Percentiles rank a stretch among this genome's conserved stretches.
Conservation (phyloP, 2,888 invertebrate species). For the Eupithecia dodoneata region DNA sequence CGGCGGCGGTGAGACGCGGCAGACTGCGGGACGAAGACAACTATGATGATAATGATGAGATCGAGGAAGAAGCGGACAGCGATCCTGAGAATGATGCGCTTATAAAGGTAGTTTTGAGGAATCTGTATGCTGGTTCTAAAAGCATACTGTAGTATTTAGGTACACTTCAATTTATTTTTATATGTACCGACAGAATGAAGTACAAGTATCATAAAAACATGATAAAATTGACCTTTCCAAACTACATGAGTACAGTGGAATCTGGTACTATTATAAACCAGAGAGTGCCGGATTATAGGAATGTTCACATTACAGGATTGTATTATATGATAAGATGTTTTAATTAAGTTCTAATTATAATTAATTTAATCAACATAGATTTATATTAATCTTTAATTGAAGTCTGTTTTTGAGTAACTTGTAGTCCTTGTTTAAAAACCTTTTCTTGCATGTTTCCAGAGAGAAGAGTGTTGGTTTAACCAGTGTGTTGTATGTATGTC, state of each 20-base stretch:
- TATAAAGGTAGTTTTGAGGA: conserved; percentile 86
- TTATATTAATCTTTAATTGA: too few species aligned
- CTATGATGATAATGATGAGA: conserved; percentile 65
- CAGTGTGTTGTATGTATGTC: background rate
- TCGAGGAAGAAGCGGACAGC: conserved; percentile 82
- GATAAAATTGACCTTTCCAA: background rate
- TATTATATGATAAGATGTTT: too few species aligned
- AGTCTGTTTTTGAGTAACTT: too few species aligned
- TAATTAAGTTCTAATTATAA: too few species aligned
- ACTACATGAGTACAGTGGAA: too few species aligned
- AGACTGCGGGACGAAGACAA: conserved; percentile 71
- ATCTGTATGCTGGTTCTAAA: background rate
- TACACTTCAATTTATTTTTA: background rate
- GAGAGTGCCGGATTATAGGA: too few species aligned
- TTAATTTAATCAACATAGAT: too few species aligned
- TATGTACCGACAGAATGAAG: background rate
- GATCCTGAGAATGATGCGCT: conserved; percentile 89
- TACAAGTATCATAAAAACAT: background rate
- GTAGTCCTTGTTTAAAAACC: too few species aligned
- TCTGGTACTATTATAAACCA: too few species aligned
- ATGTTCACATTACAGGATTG: too few species aligned
- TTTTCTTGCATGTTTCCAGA: too few species aligned
- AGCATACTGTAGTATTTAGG: background rate
- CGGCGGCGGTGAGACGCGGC: conserved; percentile 85
- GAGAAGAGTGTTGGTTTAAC: background rate